Conservation (phyloP, 2,888 invertebrate species). For the Sylvicola fuscatus region DNA sequence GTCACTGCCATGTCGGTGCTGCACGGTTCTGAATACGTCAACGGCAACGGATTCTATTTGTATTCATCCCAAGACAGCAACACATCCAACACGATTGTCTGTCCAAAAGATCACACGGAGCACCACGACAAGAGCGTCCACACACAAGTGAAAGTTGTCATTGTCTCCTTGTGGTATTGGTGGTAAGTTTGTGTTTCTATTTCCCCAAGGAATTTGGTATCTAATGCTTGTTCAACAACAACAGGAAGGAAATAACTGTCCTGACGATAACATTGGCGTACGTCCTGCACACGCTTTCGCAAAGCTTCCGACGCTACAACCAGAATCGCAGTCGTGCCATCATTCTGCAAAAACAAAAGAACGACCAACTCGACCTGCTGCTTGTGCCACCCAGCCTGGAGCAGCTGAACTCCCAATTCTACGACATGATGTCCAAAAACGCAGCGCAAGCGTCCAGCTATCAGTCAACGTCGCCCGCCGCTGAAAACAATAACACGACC, state of each 20-base stretch:
- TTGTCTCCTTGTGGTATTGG: conserved; percentile 60
- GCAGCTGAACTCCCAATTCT: no score
- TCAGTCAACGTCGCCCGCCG: no score
- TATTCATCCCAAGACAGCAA: conserved; percentile 32
- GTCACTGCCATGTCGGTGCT: conserved; percentile 50
- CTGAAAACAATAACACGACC: no score
- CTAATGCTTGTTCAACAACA: neutral
- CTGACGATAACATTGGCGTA: conserved; percentile 55
- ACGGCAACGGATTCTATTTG: conserved; percentile 63
- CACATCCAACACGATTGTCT: conserved; percentile 19
- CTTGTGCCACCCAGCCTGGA: no score
- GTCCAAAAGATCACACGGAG: conserved; percentile 6
- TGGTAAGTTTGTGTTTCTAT: conserved; percentile 67
- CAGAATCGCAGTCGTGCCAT: conserved; percentile 1
- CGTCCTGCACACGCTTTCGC: conserved; percentile 13
- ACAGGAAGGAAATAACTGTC: conserved; percentile 54
- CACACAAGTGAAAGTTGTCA: conserved; percentile 39
- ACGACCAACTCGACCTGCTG: no score
- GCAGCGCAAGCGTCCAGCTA: no score
- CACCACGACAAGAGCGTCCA: conserved; percentile 6
- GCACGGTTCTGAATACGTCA: conserved; percentile 48
- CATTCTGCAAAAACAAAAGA: conserved; percentile 4
- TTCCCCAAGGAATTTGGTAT: conserved; percentile 23
- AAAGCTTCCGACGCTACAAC: conserved; percentile 6
- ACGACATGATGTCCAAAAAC: no score